Evolutionary conservation across 2,113 vertebrate species (phyloP), one percentile per base, ranked within the genome.

Genomic region (Hypocryptadius cinnamomeus): DNA sequence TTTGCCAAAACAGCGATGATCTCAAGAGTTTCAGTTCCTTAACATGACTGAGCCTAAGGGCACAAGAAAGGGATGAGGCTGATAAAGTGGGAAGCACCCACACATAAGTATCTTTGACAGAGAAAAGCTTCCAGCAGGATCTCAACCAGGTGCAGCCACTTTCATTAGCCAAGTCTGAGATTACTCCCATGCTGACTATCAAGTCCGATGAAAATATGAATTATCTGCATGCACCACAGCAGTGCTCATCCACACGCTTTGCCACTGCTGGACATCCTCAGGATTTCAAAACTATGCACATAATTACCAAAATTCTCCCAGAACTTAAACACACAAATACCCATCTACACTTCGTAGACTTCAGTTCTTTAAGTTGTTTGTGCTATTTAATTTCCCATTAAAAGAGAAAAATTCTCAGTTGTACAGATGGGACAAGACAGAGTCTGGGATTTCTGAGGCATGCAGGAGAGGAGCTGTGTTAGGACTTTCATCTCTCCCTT

Each of bases 81-180:
- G 84, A 63, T 33, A 63, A 86, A 87, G 68, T 54, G 65, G 47
- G 56, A 79, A 91, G 91, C 60, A 82, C 79, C 71, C 63, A 69
- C 64, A 77, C 56, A 16, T 47, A 78, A 94, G 74, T 72, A 73
- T 79, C 57, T 96, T 63, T 87, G 76, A 89, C 79, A 85, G 78
- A 93, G 60, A 40, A 85, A 83, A 94, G 68, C 82, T 92, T 95
- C 91, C 82, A 96, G 68, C 44, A 89, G 85, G 73, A 95, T 87
- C 87, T 93, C 54, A 92, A 85, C 78, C 85, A 96, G 90, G 94
- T 93, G 87, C 95, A 94, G 93, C 63, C 76, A 95, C 85, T 94
- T 74, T 88, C 93, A 94, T 90, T 87, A 95, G 82, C 90, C 76
- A 85, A 94, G 69, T 37, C 82, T 45, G 31, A 95, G 65, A 96